Conservation (phyloP, 2,888 invertebrate genomes). For the Gymnoscelis rufifasciata region DNA sequence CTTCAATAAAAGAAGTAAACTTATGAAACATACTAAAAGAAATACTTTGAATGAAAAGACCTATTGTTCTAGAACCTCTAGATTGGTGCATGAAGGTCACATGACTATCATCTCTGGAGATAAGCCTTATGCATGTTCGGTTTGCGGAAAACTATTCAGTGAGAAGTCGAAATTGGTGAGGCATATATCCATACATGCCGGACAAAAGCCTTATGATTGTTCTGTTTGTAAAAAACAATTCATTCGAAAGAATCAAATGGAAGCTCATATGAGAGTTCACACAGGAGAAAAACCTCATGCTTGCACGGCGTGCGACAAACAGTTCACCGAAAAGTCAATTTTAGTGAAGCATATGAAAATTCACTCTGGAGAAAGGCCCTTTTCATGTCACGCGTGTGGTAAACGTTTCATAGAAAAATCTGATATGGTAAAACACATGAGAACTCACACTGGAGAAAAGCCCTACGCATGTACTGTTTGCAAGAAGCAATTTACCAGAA, state of each 20-base stretch:
- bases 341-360: not conserved
- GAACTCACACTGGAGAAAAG: too few species aligned
- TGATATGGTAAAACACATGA: too few species aligned
- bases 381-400: not conserved
- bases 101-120: not conserved
- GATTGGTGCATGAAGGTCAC: not conserved
- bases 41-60: too few species aligned
- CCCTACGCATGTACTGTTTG: too few species aligned
- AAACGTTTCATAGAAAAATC: not conserved
- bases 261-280: constrained; percentile 38
- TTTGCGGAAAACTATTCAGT: not conserved
- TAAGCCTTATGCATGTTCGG: not conserved
- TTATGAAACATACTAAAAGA: too few species aligned
- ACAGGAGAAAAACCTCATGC: not conserved
- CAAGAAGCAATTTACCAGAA: too few species aligned
- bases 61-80: too few species aligned
- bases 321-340: not conserved
- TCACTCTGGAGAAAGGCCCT: not conserved
- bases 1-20: too few species aligned
- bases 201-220: constrained; percentile 1
- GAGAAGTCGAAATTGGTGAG: not conserved
- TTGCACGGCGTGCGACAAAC: not conserved
- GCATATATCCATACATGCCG: not conserved
- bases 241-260: constrained; percentile 10
- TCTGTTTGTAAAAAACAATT: constrained; percentile 3